Percentiles rank a stretch among this genome's conserved stretches.
Conservation (phyloP, 2,888 invertebrate species). For the Latheticus oryzae region DNA sequence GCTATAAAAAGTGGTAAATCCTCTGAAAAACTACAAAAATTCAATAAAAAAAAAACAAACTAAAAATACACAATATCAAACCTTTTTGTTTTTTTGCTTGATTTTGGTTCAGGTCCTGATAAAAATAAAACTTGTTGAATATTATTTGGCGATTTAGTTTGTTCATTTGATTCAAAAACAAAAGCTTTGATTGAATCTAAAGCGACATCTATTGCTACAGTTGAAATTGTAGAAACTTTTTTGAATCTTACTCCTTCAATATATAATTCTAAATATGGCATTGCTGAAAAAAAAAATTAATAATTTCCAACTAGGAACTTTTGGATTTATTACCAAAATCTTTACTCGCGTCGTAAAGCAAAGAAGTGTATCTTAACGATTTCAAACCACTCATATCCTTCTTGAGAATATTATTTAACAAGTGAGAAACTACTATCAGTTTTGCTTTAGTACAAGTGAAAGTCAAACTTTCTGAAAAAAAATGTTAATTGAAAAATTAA, state of each 20-base stretch:
- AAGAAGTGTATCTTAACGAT: conserved; percentile 57
- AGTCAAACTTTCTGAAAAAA: conserved; percentile 69
- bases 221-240: conserved; percentile 61
- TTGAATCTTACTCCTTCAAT: conserved; percentile 68
- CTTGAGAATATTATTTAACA: conserved; percentile 62
- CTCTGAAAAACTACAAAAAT: conserved; percentile 43
- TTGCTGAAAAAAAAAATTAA: conserved; percentile 64
- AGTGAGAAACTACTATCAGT: conserved; percentile 69
- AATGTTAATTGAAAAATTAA: conserved; percentile 10
- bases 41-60: conserved; percentile 3
- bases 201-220: conserved; percentile 62
- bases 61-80: conserved; percentile 7
- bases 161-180: conserved; percentile 63
- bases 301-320: not conserved
- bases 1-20: conserved; percentile 62
- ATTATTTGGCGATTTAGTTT: conserved; percentile 37
- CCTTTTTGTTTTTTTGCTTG: conserved; percentile 39
- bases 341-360: conserved; percentile 61
- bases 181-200: conserved; percentile 67
- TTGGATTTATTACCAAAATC: conserved; percentile 55
- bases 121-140: conserved; percentile 69
- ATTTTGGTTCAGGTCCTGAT: conserved; percentile 67
- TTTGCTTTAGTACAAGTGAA: conserved; percentile 75
- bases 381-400: conserved; percentile 55
- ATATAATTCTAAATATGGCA: conserved; percentile 73